Evolutionary conservation across 2,888 invertebrate genomes (phyloP).

Genomic region (Troides oblongomaculatus): DNA sequence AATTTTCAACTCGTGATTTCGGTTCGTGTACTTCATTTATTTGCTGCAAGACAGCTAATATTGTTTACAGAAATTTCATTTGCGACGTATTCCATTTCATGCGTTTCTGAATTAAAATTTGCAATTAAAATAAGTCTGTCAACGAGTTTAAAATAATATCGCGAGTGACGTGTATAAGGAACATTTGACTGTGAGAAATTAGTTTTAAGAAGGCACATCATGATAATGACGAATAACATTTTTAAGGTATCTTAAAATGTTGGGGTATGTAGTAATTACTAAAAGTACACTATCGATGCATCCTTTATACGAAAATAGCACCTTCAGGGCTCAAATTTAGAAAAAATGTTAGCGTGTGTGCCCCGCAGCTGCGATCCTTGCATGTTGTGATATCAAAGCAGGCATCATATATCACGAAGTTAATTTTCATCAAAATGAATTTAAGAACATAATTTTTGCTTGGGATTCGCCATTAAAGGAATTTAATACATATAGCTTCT

Average conservation of each 20-base stretch:
- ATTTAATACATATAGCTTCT: too few relatives aligned
- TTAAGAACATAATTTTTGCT: not conserved
- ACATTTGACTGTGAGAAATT: too few relatives aligned
- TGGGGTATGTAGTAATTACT: conserved; percentile 60
- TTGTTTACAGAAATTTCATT: conserved; percentile 58
- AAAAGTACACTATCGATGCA: conserved; percentile 75
- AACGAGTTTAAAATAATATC: too few relatives aligned
- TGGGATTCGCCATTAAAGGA: not conserved
- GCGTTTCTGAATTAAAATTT: conserved; percentile 30
- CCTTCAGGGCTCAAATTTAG: conserved; percentile 73
- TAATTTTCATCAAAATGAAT: conserved; percentile 34
- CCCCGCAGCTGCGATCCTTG: conserved; percentile 59
- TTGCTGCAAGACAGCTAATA: conserved; percentile 60
- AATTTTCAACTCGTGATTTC: conserved; percentile 75
- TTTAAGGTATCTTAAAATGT: conserved; percentile 30
- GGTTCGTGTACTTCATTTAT: conserved; percentile 73
- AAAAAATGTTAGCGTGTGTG: conserved; percentile 70
- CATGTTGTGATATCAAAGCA: conserved; percentile 53
- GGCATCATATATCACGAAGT: conserved; percentile 62
- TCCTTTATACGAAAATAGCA: conserved; percentile 67
- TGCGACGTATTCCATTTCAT: conserved; percentile 38
- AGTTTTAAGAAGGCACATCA: too few relatives aligned
- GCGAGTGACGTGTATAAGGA: too few relatives aligned
- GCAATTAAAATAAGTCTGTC: too few relatives aligned
- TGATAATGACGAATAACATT: too few relatives aligned